phyloP scores from a whole-genome alignment of 2,113 vertebrate genomes.

The Nannospalax galili region DNA sequence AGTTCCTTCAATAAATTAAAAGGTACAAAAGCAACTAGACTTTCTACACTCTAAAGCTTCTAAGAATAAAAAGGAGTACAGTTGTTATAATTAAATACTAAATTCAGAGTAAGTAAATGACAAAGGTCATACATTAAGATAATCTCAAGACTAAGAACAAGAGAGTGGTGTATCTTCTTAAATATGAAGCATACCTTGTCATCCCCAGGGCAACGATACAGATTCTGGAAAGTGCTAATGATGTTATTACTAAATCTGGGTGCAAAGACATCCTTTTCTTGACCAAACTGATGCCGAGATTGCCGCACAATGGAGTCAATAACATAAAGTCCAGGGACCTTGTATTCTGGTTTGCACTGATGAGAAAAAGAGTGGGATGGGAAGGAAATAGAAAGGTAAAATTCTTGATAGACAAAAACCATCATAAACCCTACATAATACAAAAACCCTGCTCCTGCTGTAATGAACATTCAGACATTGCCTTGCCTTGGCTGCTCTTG shows the following conservation, averaged over 20 bases:
- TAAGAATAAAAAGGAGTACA: constrained; percentile 1
- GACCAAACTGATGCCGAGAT: constrained; percentile 98
- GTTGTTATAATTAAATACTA: not conserved
- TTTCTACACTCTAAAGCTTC: not conserved
- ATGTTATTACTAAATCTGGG: constrained; percentile 99
- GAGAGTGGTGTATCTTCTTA: not conserved
- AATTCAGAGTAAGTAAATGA: not conserved
- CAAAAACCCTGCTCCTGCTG: not conserved
- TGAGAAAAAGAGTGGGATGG: constrained; percentile 33
- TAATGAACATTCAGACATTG: not conserved
- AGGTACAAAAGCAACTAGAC: constrained; percentile 22
- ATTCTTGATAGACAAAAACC: constrained; percentile 2
- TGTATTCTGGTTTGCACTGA: constrained; percentile 99
- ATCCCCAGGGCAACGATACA: constrained; percentile 97
- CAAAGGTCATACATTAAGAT: not conserved
- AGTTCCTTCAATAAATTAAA: constrained; percentile 47
- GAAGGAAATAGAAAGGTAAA: constrained; percentile 52
- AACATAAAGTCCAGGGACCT: constrained; percentile 98
- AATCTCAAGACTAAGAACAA: constrained; percentile 19
- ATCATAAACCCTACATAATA: not conserved
- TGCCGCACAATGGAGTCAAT: constrained; percentile 99
- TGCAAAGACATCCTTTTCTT: constrained; percentile 98
- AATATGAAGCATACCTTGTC: constrained; percentile 91
- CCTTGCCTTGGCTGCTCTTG: not conserved
- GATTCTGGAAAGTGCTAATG: constrained; percentile 97